Percentiles rank a stretch among this genome's conserved stretches.
These are phyloP conservation scores for Potamilus streckersoni DNA, from an alignment of 1,140 invertebrate genomes.

Conservation along the genomic window DNA sequence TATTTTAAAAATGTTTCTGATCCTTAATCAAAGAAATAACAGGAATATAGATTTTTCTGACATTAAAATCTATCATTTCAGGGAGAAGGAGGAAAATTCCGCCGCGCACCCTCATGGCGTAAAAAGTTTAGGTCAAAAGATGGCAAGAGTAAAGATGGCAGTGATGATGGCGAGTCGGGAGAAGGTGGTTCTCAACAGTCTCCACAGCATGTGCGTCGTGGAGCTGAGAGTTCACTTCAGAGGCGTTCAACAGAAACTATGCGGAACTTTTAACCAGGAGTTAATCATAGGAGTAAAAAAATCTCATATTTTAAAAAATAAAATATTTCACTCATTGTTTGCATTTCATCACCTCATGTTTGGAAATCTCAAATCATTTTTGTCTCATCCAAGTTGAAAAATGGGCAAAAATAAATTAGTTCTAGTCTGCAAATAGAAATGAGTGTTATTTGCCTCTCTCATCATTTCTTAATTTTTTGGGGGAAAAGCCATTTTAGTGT, in stretches of 20 bases:
- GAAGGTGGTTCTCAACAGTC: constrained; percentile 36
- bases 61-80: constrained; percentile 28
- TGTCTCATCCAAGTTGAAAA: too few species aligned
- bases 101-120: constrained; percentile 63
- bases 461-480: too few species aligned
- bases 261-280: constrained; percentile 32
- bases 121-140: constrained; percentile 65
- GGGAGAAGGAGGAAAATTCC: constrained; percentile 63
- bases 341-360: too few species aligned
- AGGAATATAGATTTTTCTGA: not conserved
- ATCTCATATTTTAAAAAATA: too few species aligned
- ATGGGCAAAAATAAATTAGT: too few species aligned
- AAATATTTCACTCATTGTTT: too few species aligned
- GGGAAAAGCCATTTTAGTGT: too few species aligned
- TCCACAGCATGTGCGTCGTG: constrained; percentile 37
- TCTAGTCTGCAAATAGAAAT: too few species aligned
- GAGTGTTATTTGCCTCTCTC: too few species aligned
- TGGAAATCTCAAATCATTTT: too few species aligned
- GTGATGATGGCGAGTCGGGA: constrained; percentile 41
- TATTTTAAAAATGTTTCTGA: too few species aligned
- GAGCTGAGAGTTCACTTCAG: constrained; percentile 34
- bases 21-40: not conserved
- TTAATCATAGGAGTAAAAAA: too few species aligned
- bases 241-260: constrained; percentile 39
- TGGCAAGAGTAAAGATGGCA: constrained; percentile 41